phyloP scores from a whole-genome alignment of 2,888 invertebrate species.

The Zeuzera pyrina region DNA sequence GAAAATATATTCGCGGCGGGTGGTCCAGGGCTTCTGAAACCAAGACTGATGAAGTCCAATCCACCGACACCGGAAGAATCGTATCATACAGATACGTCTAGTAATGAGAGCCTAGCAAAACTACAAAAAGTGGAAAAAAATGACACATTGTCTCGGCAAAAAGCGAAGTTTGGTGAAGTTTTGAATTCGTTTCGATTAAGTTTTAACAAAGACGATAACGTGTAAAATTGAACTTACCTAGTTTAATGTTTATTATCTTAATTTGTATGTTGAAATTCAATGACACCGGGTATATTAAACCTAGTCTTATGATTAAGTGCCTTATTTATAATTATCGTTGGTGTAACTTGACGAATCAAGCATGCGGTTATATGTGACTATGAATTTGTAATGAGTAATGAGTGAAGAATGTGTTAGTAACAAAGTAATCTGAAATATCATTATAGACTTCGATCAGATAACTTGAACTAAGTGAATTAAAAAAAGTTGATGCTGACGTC shows the following conservation, averaged over 20 bases:
- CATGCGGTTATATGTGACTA: too few species aligned
- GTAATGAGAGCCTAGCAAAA: conserved; percentile 46
- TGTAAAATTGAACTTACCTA: too few species aligned
- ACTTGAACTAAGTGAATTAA: too few species aligned
- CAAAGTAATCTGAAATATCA: too few species aligned
- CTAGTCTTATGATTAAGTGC: conserved; percentile 51
- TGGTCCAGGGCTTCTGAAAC: conserved; percentile 42
- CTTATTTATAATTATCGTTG: conserved; percentile 41
- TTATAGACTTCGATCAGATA: too few species aligned
- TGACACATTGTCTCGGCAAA: conserved; percentile 59
- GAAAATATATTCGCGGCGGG: conserved; percentile 52
- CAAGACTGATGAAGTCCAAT: conserved; percentile 47
- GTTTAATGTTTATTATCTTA: too few species aligned
- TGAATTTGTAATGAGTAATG: too few species aligned
- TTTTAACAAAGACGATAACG: conserved; percentile 47
- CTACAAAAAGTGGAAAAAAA: conserved; percentile 54
- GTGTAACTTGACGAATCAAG: conserved; percentile 5
- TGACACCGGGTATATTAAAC: conserved; percentile 25
- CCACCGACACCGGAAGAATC: conserved; percentile 53
- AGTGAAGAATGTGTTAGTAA: too few species aligned
- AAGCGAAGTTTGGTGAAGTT: conserved; percentile 53
- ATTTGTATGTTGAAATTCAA: background rate
- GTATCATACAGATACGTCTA: conserved; percentile 41
- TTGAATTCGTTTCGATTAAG: conserved; percentile 56
- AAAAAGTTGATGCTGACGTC: too few species aligned